Percentiles rank a stretch among this genome's conserved stretches.
phyloP scores from a whole-genome alignment of 2,888 invertebrate genomes.

The Crematogaster levior region DNA sequence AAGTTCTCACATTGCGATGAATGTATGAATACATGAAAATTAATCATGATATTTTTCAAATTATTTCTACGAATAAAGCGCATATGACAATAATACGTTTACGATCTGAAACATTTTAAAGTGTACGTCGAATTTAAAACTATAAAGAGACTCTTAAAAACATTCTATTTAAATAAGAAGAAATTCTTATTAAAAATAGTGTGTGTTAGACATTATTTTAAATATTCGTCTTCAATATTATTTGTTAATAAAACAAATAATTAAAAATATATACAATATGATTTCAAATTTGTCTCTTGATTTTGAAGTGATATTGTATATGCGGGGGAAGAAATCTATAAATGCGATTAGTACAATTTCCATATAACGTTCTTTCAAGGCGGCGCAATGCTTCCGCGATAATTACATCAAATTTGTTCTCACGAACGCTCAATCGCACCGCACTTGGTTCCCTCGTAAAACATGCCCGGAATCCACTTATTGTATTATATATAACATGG shows the following conservation, averaged over 20 bases:
- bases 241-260: neutral
- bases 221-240: neutral
- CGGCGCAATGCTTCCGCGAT: slow-evolving; percentile 30
- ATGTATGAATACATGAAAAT: slow-evolving; percentile 22
- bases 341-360: slow-evolving; percentile 29
- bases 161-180: neutral
- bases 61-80: slow-evolving; percentile 17
- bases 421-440: slow-evolving; percentile 31
- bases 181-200: neutral
- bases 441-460: slow-evolving; percentile 35
- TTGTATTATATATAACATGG: slow-evolving; percentile 47
- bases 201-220: neutral
- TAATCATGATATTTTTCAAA: slow-evolving; percentile 15
- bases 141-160: neutral
- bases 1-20: slow-evolving; percentile 4
- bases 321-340: slow-evolving; percentile 9
- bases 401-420: slow-evolving; percentile 55
- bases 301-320: neutral
- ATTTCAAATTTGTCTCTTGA: neutral
- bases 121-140: neutral
- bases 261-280: neutral
- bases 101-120: neutral
- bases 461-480: slow-evolving; percentile 39
- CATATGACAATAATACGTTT: neutral
- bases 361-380: slow-evolving; percentile 26